These are phyloP conservation scores for Beris chalybata DNA, from an alignment of 2,888 invertebrate species.

Conservation along the genomic window DNA sequence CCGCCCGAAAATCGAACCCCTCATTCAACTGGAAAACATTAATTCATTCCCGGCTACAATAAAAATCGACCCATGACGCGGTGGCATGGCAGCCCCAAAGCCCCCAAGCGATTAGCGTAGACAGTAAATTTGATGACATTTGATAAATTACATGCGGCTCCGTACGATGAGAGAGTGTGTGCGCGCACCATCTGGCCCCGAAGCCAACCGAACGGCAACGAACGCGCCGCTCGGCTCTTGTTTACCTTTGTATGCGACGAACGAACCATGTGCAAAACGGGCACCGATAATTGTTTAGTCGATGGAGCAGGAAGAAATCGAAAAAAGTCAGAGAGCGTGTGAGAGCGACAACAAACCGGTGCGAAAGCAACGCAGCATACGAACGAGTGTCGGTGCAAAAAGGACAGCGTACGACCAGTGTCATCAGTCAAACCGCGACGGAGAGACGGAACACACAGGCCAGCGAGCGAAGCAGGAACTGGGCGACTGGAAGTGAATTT, in stretches of 20 bases:
- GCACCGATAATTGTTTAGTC: constrained; percentile 29
- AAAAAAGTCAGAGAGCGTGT: constrained; percentile 29
- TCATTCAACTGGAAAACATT: too few relatives aligned
- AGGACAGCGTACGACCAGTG: constrained; percentile 6
- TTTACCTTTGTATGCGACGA: constrained; percentile 31
- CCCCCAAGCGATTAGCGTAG: constrained; percentile 18
- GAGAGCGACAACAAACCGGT: constrained; percentile 27
- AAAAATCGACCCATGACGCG: background rate
- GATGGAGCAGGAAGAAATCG: constrained; percentile 30
- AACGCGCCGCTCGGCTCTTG: constrained; percentile 11
- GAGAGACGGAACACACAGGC: too few relatives aligned
- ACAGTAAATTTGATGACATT: constrained; percentile 31
- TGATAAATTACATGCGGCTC: constrained; percentile 32
- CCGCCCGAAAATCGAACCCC: too few relatives aligned
- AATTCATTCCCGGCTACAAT: too few relatives aligned
- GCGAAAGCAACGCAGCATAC: constrained; percentile 4
- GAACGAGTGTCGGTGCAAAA: constrained; percentile 10
- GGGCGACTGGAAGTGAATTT: too few relatives aligned
- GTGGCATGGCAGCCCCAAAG: constrained; percentile 17
- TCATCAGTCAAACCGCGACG: too few relatives aligned
- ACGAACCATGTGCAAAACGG: constrained; percentile 17
- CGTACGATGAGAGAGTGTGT: background rate
- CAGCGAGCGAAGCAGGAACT: too few relatives aligned
- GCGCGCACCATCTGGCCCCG: constrained; percentile 29
- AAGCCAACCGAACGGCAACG: background rate